Conservation (phyloP, 2,113 vertebrate genomes). For the Plecturocebus donacophilus region DNA sequence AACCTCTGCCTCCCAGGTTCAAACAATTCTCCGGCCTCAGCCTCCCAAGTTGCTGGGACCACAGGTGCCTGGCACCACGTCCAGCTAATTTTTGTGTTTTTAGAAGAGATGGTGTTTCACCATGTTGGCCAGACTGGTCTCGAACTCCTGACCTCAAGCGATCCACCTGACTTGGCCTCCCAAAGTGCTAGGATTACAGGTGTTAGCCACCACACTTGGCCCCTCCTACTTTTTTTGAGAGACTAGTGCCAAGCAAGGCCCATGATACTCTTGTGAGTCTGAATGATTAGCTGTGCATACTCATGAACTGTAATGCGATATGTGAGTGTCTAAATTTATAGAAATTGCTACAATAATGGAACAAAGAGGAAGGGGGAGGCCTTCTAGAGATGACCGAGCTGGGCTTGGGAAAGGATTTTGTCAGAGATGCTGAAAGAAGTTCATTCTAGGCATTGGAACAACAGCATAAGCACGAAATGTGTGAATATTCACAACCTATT, state of each 20-base stretch:
- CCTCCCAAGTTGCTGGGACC: too few species aligned
- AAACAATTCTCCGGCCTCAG: too few species aligned
- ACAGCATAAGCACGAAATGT: background rate
- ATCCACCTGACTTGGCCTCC: too few species aligned
- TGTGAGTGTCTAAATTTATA: background rate
- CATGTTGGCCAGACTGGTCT: too few species aligned
- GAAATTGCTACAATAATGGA: background rate
- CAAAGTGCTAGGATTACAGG: too few species aligned
- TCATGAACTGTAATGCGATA: background rate
- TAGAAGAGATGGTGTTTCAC: too few species aligned
- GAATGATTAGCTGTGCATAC: background rate
- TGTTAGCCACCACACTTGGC: too few species aligned
- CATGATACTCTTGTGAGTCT: background rate
- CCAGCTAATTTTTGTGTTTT: too few species aligned
- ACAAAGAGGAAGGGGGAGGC: background rate
- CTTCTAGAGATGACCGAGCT: background rate
- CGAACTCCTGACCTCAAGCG: too few species aligned
- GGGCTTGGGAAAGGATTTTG: background rate
- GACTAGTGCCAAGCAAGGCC: background rate
- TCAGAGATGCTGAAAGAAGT: background rate
- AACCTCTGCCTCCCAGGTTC: too few species aligned
- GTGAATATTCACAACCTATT: background rate
- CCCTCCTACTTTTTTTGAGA: background rate
- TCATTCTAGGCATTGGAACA: background rate
- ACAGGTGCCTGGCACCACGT: too few species aligned